Base-by-base conservation (phyloP, 2,797 vertebrate species). In the Halcyon smyrnensis region DNA sequence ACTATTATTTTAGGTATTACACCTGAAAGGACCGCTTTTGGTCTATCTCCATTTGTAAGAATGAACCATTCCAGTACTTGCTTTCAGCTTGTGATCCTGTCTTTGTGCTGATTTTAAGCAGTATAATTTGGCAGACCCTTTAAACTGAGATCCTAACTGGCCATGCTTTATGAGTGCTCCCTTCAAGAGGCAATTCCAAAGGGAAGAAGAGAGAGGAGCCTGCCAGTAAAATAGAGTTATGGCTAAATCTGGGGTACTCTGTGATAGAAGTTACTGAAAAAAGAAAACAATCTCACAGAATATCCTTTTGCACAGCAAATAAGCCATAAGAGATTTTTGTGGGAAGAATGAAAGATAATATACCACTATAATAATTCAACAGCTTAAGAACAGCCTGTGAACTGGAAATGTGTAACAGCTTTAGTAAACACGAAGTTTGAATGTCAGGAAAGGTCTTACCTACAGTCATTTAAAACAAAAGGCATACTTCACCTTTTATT, bases 251-350 rank as follows among this genome's bases (percentile, higher is more conserved):
- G 84, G 70, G 60, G 11, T 90, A 81, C 37, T 88, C 69, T 70
- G 37, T 69, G 76, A 53, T 86, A 67, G 13, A 95, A 87, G 73
- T 86, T 91, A 79, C 79, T 84, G 81, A 92, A 93, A 94, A 96
- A 94, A 82, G 90, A 89, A 94, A 96, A 94, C 95, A 89, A 74
- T 95, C 84, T 92, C 48, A 1, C 68, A 85, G 82, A 95, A 71
- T 81, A 86, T 53, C 76, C 81, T 63, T 2, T 51, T 70, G 84
- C 51, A 37, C 25, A 0, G 50, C 63, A 90, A 93, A 96, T 70
- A 91, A 86, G 80, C 63, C 89, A 45, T 73, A 69, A 88, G 83
- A 95, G 93, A 46, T 82, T 93, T 88, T 88, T 83, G 79, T 79
- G 77, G 57, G 36, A 53, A 56, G 65, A 80, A 89, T 64, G 90